Evolutionary conservation across 2,797 vertebrate species (phyloP).

Genomic region (Bradypus variegatus): DNA sequence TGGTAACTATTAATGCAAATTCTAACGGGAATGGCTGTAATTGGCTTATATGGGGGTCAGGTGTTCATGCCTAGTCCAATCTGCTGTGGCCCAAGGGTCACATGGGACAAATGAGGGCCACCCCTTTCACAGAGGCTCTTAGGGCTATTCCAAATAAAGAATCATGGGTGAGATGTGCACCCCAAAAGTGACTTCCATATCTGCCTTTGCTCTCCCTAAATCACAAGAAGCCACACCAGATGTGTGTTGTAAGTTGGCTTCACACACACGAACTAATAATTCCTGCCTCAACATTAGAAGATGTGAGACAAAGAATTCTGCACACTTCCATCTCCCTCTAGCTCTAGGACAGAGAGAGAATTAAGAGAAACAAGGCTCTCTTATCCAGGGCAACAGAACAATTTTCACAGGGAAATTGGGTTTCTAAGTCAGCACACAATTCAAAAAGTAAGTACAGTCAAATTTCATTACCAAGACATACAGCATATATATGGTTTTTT

Average conservation of each 20-base stretch:
- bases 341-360: not conserved
- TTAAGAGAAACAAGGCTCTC: constrained; percentile 11
- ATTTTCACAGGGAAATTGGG: constrained; percentile 1
- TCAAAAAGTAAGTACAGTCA: not conserved
- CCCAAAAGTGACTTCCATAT: not conserved
- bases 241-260: not conserved
- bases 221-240: not conserved
- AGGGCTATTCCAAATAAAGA: not conserved
- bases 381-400: not conserved
- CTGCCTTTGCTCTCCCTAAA: not conserved
- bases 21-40: not conserved
- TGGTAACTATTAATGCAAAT: not conserved
- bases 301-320: not conserved
- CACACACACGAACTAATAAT: not conserved
- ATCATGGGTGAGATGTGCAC: not conserved
- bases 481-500: not conserved
- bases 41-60: not conserved
- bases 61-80: not conserved
- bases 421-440: constrained; percentile 1
- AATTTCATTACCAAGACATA: not conserved
- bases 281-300: not conserved
- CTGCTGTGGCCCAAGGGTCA: not conserved
- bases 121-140: not conserved
- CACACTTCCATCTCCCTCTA: too few relatives aligned
- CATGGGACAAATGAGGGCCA: not conserved